Percentiles rank a stretch among this genome's conserved stretches.
Evolutionary conservation across 2,797 vertebrate species (phyloP).

Genomic region (Dermochelys coriacea): DNA sequence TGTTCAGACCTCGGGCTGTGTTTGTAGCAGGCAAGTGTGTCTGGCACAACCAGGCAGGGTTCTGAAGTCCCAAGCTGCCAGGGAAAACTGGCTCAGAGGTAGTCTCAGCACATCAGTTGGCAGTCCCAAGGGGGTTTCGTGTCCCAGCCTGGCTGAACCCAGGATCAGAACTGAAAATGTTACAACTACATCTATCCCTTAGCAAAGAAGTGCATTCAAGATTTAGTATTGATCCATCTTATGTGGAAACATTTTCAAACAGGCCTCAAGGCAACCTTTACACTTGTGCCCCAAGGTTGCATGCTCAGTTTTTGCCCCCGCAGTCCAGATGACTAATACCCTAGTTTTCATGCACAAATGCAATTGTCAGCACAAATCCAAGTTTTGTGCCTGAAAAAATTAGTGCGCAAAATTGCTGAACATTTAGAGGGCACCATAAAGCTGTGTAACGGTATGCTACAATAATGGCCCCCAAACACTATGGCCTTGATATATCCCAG

Average conservation of each 20-base stretch:
- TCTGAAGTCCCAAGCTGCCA: too few relatives aligned
- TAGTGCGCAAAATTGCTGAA: background rate
- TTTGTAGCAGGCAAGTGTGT: too few relatives aligned
- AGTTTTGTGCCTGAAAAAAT: background rate
- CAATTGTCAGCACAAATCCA: background rate
- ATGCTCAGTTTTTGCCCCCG: rapidly evolving
- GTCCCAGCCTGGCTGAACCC: background rate
- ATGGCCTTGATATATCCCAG: too few relatives aligned
- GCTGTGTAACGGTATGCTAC: background rate
- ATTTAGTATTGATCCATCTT: background rate
- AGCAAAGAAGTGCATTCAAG: background rate
- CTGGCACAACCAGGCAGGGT: too few relatives aligned
- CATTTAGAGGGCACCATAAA: background rate
- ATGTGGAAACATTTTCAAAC: background rate
- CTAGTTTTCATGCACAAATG: too few relatives aligned
- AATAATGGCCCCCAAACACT: background rate
- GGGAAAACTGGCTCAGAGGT: too few relatives aligned
- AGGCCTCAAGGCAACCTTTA: rapidly evolving
- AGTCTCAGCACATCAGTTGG: too few relatives aligned
- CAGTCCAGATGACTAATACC: background rate
- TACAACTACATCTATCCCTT: background rate
- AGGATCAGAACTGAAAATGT: background rate
- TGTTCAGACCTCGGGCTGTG: too few relatives aligned
- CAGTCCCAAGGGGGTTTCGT: too few relatives aligned
- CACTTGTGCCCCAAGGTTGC: background rate